Conservation (phyloP, 92 coral and sea anemone species). For the Zoanthus sociatus region DNA sequence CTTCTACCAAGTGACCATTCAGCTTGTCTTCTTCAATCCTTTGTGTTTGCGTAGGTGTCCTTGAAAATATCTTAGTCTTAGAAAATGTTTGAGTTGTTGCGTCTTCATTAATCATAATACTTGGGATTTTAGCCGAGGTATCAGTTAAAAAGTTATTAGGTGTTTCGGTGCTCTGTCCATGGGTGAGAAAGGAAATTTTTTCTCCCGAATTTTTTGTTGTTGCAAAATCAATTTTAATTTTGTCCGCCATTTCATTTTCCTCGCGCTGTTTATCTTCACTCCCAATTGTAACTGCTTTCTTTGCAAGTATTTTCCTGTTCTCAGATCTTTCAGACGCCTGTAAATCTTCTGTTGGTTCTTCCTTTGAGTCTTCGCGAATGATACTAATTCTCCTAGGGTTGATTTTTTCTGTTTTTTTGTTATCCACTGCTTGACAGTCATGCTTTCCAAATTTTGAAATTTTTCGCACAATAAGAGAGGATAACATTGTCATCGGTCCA, state of each 20-base stretch:
- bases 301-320: neutral
- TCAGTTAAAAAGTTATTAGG: neutral
- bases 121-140: neutral
- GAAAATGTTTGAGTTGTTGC: neutral
- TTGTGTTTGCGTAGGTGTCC: neutral
- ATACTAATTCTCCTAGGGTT: conserved; percentile 6
- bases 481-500: neutral
- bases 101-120: neutral
- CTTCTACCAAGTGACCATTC: neutral
- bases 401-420: neutral
- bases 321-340: neutral
- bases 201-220: neutral
- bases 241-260: neutral
- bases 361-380: conserved; percentile 33
- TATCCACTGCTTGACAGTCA: neutral
- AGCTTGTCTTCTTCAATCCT: neutral
- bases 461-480: conserved; percentile 22
- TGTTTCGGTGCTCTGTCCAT: neutral
- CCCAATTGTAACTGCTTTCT: neutral
- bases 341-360: neutral
- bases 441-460: conserved; percentile 29
- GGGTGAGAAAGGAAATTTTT: neutral
- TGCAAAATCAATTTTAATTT: neutral
- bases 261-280: neutral
- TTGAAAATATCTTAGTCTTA: neutral